Base-by-base conservation (phyloP, 2,113 vertebrate genomes). In the Petaurus breviceps region DNA sequence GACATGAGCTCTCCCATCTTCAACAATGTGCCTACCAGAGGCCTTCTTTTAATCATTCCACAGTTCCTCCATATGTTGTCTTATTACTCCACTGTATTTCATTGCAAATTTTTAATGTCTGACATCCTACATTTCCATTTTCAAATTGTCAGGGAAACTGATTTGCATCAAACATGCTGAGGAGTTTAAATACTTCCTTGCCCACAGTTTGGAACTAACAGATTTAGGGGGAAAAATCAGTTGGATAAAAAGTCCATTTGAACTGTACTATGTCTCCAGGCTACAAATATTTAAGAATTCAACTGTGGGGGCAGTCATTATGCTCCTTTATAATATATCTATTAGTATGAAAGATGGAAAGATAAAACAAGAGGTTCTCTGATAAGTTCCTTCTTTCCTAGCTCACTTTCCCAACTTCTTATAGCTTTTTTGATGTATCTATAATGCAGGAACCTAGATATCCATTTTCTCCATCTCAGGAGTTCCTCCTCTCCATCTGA, bases 371-470 rank as follows among this genome's bases (percentile, higher is more conserved):
- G 43, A 43, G n/a, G 19, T 23, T 43, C 68, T 84, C n/a, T 43
- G 68, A 37, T 2, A 84, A 68, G 90, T 0, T 9, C 26, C 93
- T 51, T 8, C 37, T 26, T 50, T 54, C 0, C 91, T 7, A 90
- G 6, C 7, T 26, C 93, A 47, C 8, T 28, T 24, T 52, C 37
- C 0, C 90, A 4, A 90, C 90, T 91, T 61, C 89, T 92, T 95
- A 95, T 96, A 93, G 93, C n/a, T 90, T 97, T 97, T 95, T 95
- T 94, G 46, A 37, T 3, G 68, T 47, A 95, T 68, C 97, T 97
- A 94, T 84, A 97, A 96, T 97, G 96, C 89, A 96, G 93, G 95
- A 92, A 47, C 92, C 93, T 96, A 97, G 97, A 97, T 92, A 96
- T 93, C 89, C 97, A 91, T 37, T 28, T 96, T 93, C 94, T 91